Evolutionary conservation across 1,140 invertebrate species (phyloP), one percentile per base, ranked within the genome.

Genomic region (Nixonia krombeini): DNA sequence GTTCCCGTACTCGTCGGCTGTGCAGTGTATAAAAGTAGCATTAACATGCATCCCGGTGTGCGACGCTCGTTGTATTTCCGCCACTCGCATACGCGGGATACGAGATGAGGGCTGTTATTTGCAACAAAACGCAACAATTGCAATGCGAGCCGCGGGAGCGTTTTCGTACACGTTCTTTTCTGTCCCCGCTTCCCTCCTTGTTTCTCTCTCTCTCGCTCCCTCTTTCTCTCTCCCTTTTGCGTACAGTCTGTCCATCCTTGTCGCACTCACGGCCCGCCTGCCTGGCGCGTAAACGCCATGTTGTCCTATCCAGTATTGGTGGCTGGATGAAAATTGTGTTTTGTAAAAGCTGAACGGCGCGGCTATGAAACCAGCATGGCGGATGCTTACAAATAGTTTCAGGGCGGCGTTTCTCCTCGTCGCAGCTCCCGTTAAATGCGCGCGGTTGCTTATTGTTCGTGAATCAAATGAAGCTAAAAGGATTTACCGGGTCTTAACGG

Each of bases 371-470:
- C 77, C 79, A 79, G 80, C 78, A 84, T 84, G 82, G 82, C 82
- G 82, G 80, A 82, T 82, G 82, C 82, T 84, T 84, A 81, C 82
- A 84, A 84, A 84, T 80, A 84, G 80, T 84, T 81, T 67, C 74
- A 76, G 80, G 82, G 82, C 80, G 82, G 76, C 68, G 70, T 65
- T 57, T 70, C 67, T 75, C 71, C 65, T 49, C 15, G 56, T 59
- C 40, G 53, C 37, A 61, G 64, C 25, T 65, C 51, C 61, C 53
- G 59, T 62, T 58, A 57, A 69, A 70, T 63, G 58, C 45, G 58
- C 45, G 23, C 50, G 12, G 16, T 21, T 23, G 40, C 49, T 72
- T 72, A 75, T 82, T 82, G 80, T 80, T 65, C 73, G 53, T 33
- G 33, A 59, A 75, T 68, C 49, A 53, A 72, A 74, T 68, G 58